Evolutionary conservation across 2,888 invertebrate genomes (phyloP), one percentile per base, ranked within the genome.

Genomic region (Mythimna impura): DNA sequence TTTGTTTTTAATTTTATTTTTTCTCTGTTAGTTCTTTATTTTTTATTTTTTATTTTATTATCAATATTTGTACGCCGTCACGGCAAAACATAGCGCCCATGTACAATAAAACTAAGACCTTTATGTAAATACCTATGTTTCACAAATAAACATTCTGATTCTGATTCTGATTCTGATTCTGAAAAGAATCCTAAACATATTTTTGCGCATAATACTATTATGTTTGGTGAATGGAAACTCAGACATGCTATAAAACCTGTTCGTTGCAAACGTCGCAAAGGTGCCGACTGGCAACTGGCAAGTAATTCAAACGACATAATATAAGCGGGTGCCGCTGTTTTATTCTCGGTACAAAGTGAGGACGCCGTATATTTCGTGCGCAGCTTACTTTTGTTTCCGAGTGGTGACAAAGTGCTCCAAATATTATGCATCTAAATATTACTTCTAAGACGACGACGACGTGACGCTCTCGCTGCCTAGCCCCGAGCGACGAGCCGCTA

Each of bases 401-500:
- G 65, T 34, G 6, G 52, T 73, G 66, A 73, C 65, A 47, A 47
- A 73, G 52, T 73, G 58, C 25, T n/a, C 20, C 58, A 52, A 72
- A 73, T 73, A 73, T 73, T 65, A 65, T 65, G 65, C 50, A 34
- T 50, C 36, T 43, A 66, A 43, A 73, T 43, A 65, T 73, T 60
- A 20, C 25, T 52, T 50, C 34, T 25, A n/a, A 47, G 22, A 30
- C 34, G 25, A 17, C 36, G n/a, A 5, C 34, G 36, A n/a, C 36
- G 25, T 8, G 66, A n/a, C n/a, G 34, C 40, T n/a, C n/a, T 54
- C 25, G n/a, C 36, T 9, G 36, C 17, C 36, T 20, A 40, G 20
- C 36, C 20, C 20, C 40, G 9, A 30, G 20, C 22, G 14, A 9
- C 10, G 17, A 25, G 25, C 64, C 40, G 3, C 61, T 14, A 12